Evolutionary conservation across 1,140 invertebrate genomes (phyloP), one percentile per base, ranked within the genome.

Genomic region (Drosophila busckii): DNA sequence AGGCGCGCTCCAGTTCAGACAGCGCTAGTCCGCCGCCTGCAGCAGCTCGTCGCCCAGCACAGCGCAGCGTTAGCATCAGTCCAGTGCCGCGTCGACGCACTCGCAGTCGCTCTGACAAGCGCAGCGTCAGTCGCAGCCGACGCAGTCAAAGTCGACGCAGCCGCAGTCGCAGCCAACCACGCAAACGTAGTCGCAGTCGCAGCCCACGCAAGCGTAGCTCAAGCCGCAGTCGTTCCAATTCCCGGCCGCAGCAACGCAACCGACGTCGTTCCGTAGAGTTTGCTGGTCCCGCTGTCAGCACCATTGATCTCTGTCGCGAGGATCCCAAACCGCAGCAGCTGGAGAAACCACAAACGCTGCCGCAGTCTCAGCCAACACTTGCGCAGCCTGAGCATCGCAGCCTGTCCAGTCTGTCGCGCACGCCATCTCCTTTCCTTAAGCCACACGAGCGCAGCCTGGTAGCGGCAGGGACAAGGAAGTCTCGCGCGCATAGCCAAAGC

Each of bases 351-450:
- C 87, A 38, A 10, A 61, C 64, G 26, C 65, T 53, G 34, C 28
- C 68, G 10, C 40, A 34, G 22, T 7, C 20, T 13, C 29, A 54
- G 29, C n/a, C 34, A 35, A n/a, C 25, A 41, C 6, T 37, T n/a
- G n/a, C 48, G 19, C 28, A 41, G 26, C 35, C 26, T 37, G 58
- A 19, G 38, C 73, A 53, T 13, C 69, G 58, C 32, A 70, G 41
- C 35, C 38, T 60, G 10, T 12, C 90, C 86, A 94, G 93, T 70
- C 88, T 94, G 10, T 94, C 93, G 4, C 90, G 93, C 53, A 94
- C 93, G 1, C 93, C 93, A 12, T 94, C 93, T 12, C 93, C 93
- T 32, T 94, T 94, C 87, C 91, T 94, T 48, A 93, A 94, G 87
- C 92, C 92, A 35, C 91, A 93, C 64, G 93, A 94, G 83, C 75